Evolutionary conservation across 2,113 vertebrate species (phyloP).

Genomic region (Corapipo altera): DNA sequence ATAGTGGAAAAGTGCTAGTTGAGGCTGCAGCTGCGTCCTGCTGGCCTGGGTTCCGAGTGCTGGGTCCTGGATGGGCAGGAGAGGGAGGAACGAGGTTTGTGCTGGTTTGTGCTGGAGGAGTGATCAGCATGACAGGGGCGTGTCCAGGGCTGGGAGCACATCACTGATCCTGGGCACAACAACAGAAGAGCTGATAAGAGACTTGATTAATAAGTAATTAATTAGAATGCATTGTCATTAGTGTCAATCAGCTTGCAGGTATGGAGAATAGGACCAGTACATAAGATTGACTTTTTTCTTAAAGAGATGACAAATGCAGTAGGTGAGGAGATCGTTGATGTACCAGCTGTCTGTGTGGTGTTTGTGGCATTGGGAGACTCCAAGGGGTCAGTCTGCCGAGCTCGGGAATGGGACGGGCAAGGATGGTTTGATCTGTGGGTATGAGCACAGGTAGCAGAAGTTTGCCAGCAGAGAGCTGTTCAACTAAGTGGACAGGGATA

Average conservation of each 20-base stretch:
- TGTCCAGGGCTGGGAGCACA: background rate
- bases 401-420: background rate
- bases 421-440: background rate
- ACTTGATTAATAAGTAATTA: constrained; percentile 4
- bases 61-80: background rate
- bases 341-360: fast-evolving
- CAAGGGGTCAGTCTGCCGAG: background rate
- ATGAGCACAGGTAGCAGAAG: background rate
- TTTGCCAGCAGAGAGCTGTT: background rate
- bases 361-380: background rate
- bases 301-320: background rate
- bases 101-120: background rate
- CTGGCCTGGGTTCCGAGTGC: no score
- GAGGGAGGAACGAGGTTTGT: background rate
- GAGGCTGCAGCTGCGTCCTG: background rate
- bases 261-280: background rate
- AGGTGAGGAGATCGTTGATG: background rate
- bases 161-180: background rate
- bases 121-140: fast-evolving
- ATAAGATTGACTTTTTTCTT: background rate
- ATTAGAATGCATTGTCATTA: constrained; percentile 10
- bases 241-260: background rate
- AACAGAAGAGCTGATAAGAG: background rate
- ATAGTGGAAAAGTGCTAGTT: fast-evolving
- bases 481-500: background rate